phyloP scores from a whole-genome alignment of 1,140 invertebrate species.

The Aphis craccivora region DNA sequence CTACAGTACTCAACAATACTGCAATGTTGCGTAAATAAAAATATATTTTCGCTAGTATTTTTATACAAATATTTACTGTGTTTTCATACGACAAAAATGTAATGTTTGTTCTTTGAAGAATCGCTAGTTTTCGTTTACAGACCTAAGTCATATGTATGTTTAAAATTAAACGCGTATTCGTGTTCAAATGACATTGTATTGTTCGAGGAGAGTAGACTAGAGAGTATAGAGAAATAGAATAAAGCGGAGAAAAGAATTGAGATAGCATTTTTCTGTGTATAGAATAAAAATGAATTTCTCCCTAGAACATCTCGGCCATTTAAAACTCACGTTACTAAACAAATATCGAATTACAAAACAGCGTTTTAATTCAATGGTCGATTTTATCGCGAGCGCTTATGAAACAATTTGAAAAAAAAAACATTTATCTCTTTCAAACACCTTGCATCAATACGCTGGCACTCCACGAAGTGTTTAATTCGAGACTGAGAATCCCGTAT shows the following conservation, averaged over 20 bases:
- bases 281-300: background rate
- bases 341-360: background rate
- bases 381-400: background rate
- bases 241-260: background rate
- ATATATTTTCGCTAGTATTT: conserved; percentile 10
- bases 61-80: conserved; percentile 31
- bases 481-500: background rate
- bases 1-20: background rate
- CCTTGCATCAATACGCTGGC: background rate
- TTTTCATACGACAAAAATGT: conserved; percentile 15
- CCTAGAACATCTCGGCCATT: background rate
- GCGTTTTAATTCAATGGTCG: background rate
- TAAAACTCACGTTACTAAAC: background rate
- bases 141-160: background rate
- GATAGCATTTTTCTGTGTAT: background rate
- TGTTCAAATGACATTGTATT: background rate
- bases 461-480: background rate
- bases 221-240: background rate
- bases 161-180: conserved; percentile 26
- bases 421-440: background rate
- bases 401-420: background rate
- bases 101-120: conserved; percentile 20
- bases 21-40: conserved; percentile 36
- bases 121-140: background rate
- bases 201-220: background rate